A percentile compares a stretch with the other conserved stretches of the same genome.
Evolutionary conservation across 2,113 vertebrate genomes (phyloP).

Genomic region (Abramis brama): DNA sequence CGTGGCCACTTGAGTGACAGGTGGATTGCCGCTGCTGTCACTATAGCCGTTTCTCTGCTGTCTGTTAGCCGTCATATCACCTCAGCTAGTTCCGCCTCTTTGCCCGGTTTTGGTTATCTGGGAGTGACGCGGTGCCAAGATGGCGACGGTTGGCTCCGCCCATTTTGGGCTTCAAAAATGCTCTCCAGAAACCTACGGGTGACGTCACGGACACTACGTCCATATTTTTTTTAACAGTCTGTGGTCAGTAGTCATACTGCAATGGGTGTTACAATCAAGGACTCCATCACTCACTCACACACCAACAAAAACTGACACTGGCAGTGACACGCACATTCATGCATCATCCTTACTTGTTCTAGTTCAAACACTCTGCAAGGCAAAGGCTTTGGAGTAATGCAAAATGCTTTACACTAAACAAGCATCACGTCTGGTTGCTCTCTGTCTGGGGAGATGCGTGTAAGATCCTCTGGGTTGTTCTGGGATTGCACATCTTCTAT

Average conservation of each 20-base stretch:
- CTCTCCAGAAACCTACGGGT: too few relatives aligned
- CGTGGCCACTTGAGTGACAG: too few relatives aligned
- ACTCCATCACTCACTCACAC: not conserved
- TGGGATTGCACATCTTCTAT: not conserved
- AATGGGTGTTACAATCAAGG: constrained; percentile 4
- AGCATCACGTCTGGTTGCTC: not conserved
- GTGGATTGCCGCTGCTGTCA: too few relatives aligned
- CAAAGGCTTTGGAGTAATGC: constrained; percentile 3
- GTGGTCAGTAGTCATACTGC: not conserved
- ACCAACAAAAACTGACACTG: not conserved
- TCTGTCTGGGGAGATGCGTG: not conserved
- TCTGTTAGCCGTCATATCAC: too few relatives aligned
- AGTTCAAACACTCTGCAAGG: constrained; percentile 17
- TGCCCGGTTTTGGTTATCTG: too few relatives aligned
- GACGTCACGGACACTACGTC: too few relatives aligned
- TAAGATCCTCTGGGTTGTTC: not conserved
- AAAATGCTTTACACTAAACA: not conserved
- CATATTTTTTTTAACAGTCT: too few relatives aligned
- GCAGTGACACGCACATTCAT: constrained; percentile 10
- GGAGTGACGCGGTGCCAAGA: too few relatives aligned
- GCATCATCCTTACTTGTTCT: constrained; percentile 7
- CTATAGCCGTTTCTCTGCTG: too few relatives aligned
- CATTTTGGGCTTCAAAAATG: too few relatives aligned
- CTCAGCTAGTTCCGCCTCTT: too few relatives aligned
- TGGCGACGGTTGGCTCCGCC: too few relatives aligned